These are phyloP conservation scores for Pediacus dermestoides DNA, from an alignment of 2,888 invertebrate genomes.

Conservation along the genomic window DNA sequence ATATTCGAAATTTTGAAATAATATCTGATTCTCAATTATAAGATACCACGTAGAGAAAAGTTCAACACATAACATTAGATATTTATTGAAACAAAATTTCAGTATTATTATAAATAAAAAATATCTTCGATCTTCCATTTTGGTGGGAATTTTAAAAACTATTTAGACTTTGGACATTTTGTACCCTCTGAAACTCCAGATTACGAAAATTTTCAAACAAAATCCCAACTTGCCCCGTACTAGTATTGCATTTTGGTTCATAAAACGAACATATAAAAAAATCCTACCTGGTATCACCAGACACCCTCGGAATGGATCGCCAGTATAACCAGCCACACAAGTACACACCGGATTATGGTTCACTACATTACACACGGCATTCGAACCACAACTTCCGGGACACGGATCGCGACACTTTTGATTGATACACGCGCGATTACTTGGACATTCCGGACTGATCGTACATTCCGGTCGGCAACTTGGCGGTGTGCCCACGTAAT, in stretches of 20 bases:
- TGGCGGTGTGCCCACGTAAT: conserved; percentile 61
- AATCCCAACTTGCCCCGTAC: not conserved
- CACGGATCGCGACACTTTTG: conserved; percentile 73
- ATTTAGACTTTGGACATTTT: too few species aligned
- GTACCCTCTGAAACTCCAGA: too few species aligned
- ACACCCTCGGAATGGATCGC: conserved; percentile 75
- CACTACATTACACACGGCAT: conserved; percentile 66
- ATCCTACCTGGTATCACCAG: conserved; percentile 57
- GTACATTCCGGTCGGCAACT: conserved; percentile 70
- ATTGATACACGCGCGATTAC: conserved; percentile 65
- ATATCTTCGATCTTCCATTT: too few species aligned
- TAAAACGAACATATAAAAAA: conserved; percentile 18
- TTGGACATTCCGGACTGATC: conserved; percentile 66
- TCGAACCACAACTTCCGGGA: conserved; percentile 60
- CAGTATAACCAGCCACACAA: conserved; percentile 66
- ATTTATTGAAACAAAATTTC: too few species aligned
- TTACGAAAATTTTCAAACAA: too few species aligned
- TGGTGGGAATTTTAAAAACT: too few species aligned
- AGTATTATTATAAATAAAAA: too few species aligned
- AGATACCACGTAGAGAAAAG: too few species aligned
- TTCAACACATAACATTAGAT: too few species aligned
- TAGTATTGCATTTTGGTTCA: conserved; percentile 12
- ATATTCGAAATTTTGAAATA: too few species aligned
- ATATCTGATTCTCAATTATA: too few species aligned
- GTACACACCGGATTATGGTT: conserved; percentile 72